Percentiles rank a stretch among this genome's conserved stretches.
phyloP scores from a whole-genome alignment of 2,797 vertebrate genomes.

The Sus cebifrons region DNA sequence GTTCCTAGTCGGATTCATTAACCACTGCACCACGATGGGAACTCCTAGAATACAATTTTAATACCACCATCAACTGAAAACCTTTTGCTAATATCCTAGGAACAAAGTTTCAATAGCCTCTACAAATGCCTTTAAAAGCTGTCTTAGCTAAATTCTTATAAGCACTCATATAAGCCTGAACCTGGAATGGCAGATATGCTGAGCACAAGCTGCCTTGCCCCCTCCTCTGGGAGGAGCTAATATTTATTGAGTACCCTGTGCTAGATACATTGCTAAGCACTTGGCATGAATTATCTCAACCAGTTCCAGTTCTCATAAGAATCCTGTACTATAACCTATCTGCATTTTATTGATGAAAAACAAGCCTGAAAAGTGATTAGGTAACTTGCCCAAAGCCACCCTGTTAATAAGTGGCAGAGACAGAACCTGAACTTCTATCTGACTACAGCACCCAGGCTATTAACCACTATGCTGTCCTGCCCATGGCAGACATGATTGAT shows the following conservation, averaged over 20 bases:
- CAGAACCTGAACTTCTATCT: background rate
- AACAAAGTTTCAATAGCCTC: background rate
- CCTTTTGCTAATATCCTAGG: background rate
- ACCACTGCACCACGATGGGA: no score
- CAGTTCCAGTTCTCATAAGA: conserved; percentile 3
- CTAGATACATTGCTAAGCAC: conserved; percentile 46
- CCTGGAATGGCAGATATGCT: background rate
- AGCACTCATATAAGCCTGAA: background rate
- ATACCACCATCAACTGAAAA: conserved; percentile 1
- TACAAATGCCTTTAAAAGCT: conserved; percentile 5
- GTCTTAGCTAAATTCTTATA: background rate
- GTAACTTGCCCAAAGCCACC: conserved; percentile 31
- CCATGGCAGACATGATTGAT: background rate
- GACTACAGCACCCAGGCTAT: background rate
- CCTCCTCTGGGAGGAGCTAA: conserved; percentile 34
- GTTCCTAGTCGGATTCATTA: no score
- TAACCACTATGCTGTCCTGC: background rate
- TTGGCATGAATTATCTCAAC: background rate
- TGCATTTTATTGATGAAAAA: conserved; percentile 35
- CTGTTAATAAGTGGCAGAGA: background rate
- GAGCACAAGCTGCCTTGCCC: background rate
- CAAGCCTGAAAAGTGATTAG: conserved; percentile 25
- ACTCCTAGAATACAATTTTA: background rate
- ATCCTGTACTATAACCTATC: conserved; percentile 1
- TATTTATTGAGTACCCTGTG: conserved; percentile 45